Base-by-base conservation (phyloP, 2,113 vertebrate genomes). In the Oryzias melastigma region DNA sequence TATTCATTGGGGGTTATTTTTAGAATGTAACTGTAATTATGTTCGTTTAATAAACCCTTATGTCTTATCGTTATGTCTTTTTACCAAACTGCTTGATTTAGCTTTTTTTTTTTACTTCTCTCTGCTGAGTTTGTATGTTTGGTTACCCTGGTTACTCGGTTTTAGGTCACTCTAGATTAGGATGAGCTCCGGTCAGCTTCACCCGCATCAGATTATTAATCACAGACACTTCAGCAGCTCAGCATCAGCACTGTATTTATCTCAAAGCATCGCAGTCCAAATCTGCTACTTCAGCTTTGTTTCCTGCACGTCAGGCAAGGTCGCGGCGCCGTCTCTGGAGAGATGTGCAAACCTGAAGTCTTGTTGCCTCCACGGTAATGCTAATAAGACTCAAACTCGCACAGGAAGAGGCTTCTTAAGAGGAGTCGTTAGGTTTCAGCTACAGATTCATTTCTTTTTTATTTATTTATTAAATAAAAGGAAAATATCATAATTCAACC, bases 241-340 rank as follows among this genome's bases (percentile, higher is more conserved):
- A 78, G 79, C 65, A 74, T 75, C 68, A 56, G 68, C 57, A 56
- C 75, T 80, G 60, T 73, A 88, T 89, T 72, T 87, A 88, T 90
- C 68, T 52, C 72, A 78, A 84, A 69, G 66, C 52, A 74, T 7
- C 43, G 22, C 16, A 40, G 47, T 61, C 51, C 25, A 27, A 69
- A 71, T 64, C 59, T 24, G 51, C 57, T 44, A 14, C 71, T 73
- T 83, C 78, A 75, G 68, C 62, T 51, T 65, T 45, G 62, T 52
- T 75, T 72, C 43, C 78, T 80, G 62, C 65, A 69, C 49, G 56
- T 70, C 79, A 78, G 75, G 51, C 70, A 78, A 88, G 85, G 89
- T 88, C 88, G 87, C 71, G 55, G 62, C 68, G 41, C 61, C 43
- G 45, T 68, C 74, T 65, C 77, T 22, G 0, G 59, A 65, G 78